These are phyloP conservation scores for Eupsilia transversa DNA, from an alignment of 2,888 invertebrate species.

Conservation along the genomic window DNA sequence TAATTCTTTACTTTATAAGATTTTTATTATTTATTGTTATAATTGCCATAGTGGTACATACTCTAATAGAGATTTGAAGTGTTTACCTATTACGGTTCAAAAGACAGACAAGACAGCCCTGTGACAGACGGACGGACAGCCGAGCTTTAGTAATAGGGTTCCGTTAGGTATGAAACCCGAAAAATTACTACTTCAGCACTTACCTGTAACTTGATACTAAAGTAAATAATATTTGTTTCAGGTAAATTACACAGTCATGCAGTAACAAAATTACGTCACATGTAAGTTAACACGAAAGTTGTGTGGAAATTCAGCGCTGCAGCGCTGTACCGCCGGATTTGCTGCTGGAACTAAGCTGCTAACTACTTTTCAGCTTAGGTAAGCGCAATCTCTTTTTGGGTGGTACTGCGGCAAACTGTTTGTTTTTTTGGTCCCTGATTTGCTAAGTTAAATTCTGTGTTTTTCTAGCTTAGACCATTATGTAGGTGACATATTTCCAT, in stretches of 20 bases:
- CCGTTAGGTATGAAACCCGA: not conserved
- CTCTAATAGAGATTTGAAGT: no score
- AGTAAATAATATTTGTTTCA: conserved; percentile 49
- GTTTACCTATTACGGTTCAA: no score
- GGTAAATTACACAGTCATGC: conserved; percentile 41
- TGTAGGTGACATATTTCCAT: not conserved
- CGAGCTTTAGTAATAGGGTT: not conserved
- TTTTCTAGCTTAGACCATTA: not conserved
- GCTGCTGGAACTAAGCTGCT: conserved; percentile 14
- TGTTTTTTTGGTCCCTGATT: not conserved
- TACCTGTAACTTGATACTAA: conserved; percentile 30
- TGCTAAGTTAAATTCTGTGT: not conserved
- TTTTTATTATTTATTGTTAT: not conserved
- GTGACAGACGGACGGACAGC: not conserved
- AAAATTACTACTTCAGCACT: not conserved
- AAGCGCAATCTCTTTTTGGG: conserved; percentile 22
- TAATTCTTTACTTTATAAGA: not conserved
- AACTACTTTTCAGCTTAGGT: conserved; percentile 34
- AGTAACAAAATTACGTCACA: conserved; percentile 30
- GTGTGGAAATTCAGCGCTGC: conserved; percentile 32
- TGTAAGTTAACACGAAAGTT: conserved; percentile 43
- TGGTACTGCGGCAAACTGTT: not conserved
- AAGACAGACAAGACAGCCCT: no score
- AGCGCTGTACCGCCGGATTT: conserved; percentile 20
- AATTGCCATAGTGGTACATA: no score